Conservation (phyloP, 1,140 invertebrate species). For the Macrosteles quadrilineatus region DNA sequence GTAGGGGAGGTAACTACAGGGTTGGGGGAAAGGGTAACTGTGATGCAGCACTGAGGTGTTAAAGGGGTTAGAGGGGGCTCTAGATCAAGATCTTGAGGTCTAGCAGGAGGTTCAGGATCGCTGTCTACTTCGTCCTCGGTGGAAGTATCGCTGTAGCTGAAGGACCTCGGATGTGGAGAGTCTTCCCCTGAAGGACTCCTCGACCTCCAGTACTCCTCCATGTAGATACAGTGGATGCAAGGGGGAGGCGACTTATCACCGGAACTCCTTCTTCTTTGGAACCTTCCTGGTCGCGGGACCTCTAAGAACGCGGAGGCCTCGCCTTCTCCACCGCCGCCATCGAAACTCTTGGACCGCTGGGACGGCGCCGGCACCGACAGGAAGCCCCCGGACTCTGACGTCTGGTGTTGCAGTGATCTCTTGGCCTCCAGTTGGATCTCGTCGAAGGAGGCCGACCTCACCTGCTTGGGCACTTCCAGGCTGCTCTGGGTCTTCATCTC, state of each 20-base stretch:
- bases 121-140: constrained; percentile 57
- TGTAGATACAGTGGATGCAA: constrained; percentile 64
- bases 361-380: constrained; percentile 65
- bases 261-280: constrained; percentile 62
- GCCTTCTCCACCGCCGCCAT: constrained; percentile 55
- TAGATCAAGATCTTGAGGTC: background rate
- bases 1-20: constrained; percentile 64
- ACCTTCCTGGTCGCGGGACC: constrained; percentile 58
- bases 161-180: constrained; percentile 17
- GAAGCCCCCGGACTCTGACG: constrained; percentile 48
- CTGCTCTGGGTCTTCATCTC: constrained; percentile 90
- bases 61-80: constrained; percentile 39
- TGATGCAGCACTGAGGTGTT: constrained; percentile 53
- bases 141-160: constrained; percentile 45
- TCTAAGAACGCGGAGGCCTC: constrained; percentile 64
- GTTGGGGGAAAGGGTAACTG: constrained; percentile 66
- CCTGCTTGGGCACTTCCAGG: constrained; percentile 83
- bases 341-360: constrained; percentile 73
- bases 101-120: constrained; percentile 26
- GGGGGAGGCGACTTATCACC: constrained; percentile 59
- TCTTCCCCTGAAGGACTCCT: constrained; percentile 35
- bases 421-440: constrained; percentile 81
- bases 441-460: constrained; percentile 82
- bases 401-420: constrained; percentile 53
- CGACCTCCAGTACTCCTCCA: constrained; percentile 48